Evolutionary conservation across 2,797 vertebrate genomes (phyloP), one percentile per base, ranked within the genome.

Genomic region (Propithecus perrieri): DNA sequence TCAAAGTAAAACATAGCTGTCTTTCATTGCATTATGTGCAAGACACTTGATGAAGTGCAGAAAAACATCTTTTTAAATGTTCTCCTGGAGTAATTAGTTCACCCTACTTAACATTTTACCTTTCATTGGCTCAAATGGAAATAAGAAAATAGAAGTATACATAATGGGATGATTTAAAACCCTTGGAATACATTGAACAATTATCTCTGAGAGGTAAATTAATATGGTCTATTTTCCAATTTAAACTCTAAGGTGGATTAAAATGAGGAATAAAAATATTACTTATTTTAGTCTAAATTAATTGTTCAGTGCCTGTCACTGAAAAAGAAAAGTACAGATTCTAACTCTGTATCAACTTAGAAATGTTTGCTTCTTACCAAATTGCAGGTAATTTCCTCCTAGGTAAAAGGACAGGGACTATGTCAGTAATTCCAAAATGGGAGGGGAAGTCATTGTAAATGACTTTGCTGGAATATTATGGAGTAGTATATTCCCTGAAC

Each of bases 111-210:
- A 95, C 4, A 85, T 43, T 83, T 93, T 93, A 79, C 55, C 48
- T 91, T 89, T 95, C n/a, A 55, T 35, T 83, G 55, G 20, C 43
- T 95, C 43, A 85, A 50, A 78, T 69, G 30, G n/a, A 93, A 97
- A 83, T 91, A 79, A 95, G 65, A 81, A 81, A 92, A 83, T 88
- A 93, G 61, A 90, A 96, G 79, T 95, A 50, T 57, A 59, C 59
- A 86, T 89, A 92, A 95, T 67, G 35, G 15, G 14, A 55, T 94
- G 61, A 91, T 91, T 93, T 97, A 41, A 78, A 75, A 85, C 13
- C 71, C 59, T 87, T 88, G 50, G 43, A 91, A 91, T 95, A 78
- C 7, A 75, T 83, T 97, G 48, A 98, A 61, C 50, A 97, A 89
- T 95, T 95, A 94, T 91, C 55, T 46, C 57, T 93, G 67, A 85